Evolutionary conservation across 2,113 vertebrate species (phyloP).

Genomic region (Bostrychus sinensis): DNA sequence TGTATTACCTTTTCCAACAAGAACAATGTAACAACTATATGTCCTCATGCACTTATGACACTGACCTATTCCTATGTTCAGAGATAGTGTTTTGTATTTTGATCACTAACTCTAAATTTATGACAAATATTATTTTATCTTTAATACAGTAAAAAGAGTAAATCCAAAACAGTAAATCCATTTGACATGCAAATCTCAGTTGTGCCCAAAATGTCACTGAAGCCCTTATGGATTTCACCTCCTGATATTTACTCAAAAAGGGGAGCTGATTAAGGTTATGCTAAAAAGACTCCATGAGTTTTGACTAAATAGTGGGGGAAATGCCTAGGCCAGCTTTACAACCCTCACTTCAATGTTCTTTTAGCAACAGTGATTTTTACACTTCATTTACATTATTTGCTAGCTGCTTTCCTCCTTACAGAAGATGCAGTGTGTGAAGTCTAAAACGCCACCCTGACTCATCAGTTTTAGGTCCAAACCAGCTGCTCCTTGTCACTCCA

Average conservation of each 20-base stretch:
- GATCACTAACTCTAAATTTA: no score
- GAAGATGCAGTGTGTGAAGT: slow-evolving; percentile 20
- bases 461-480: slow-evolving; percentile 11
- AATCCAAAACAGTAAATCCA: neutral
- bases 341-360: neutral
- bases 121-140: no score
- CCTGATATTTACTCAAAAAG: no score
- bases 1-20: no score
- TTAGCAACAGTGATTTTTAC: slow-evolving; percentile 5
- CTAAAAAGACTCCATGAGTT: no score
- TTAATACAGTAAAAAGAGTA: neutral
- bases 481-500: slow-evolving; percentile 16
- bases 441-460: slow-evolving; percentile 19
- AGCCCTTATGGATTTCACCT: no score
- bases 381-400: slow-evolving; percentile 3
- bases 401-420: slow-evolving; percentile 12
- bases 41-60: no score
- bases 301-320: no score
- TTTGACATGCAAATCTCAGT: neutral
- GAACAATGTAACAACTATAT: no score
- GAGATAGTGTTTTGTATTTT: no score
- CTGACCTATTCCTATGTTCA: no score
- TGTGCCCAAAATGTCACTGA: neutral
- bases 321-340: neutral
- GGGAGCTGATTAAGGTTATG: no score